These are phyloP conservation scores for Phytoseiulus persimilis DNA, from an alignment of 2,888 invertebrate genomes.

Conservation along the genomic window DNA sequence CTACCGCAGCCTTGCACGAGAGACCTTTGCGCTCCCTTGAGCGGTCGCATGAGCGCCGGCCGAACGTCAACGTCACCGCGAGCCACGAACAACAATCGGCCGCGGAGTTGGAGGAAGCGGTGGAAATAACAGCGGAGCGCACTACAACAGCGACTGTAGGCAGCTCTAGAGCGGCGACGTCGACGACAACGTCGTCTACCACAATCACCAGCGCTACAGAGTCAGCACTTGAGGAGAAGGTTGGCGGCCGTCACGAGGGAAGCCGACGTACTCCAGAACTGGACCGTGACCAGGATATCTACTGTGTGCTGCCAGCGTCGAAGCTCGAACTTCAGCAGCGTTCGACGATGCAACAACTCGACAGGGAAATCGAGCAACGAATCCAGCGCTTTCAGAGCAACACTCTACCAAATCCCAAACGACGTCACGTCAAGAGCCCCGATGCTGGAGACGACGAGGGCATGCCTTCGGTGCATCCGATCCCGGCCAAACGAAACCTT, in stretches of 20 bases:
- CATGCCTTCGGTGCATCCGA: background rate
- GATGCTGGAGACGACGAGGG: background rate
- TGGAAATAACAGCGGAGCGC: background rate
- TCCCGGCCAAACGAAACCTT: conserved; percentile 31
- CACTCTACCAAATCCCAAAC: conserved; percentile 19
- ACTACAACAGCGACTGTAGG: background rate
- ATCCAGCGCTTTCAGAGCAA: conserved; percentile 32
- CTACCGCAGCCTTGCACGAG: background rate
- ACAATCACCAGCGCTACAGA: background rate
- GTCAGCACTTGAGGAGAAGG: background rate
- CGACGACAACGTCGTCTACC: background rate
- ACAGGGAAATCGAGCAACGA: conserved; percentile 10
- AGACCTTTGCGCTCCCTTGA: background rate
- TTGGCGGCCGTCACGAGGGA: background rate
- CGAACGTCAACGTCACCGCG: background rate
- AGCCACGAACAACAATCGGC: background rate
- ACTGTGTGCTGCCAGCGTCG: conserved; percentile 12
- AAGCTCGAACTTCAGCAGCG: conserved; percentile 6
- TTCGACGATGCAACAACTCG: background rate
- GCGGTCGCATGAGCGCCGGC: background rate
- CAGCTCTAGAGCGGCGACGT: background rate
- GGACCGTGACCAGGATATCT: conserved; percentile 34
- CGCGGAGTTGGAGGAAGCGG: conserved; percentile 20
- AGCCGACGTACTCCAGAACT: background rate
- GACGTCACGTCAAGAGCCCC: background rate